Percentiles rank a stretch among this genome's conserved stretches.
Conservation (phyloP, 1,140 invertebrate genomes). For the Hylyphantes graminicola region DNA sequence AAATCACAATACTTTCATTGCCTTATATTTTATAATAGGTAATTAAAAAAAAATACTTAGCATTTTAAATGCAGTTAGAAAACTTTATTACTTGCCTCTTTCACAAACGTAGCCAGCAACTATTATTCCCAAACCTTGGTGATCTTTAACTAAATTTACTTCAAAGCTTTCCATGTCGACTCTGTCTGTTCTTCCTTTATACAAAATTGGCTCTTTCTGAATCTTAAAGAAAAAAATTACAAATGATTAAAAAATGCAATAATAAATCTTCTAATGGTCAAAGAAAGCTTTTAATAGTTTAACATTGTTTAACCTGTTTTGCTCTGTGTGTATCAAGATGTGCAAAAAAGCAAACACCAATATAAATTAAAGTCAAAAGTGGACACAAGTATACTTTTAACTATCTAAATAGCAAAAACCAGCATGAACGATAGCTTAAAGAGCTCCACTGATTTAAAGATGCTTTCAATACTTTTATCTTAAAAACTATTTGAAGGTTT, state of each 20-base stretch:
- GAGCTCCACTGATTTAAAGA: too few relatives aligned
- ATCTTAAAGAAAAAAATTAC: not conserved
- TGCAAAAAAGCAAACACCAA: not conserved
- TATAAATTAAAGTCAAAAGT: not conserved
- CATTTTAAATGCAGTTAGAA: not conserved
- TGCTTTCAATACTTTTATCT: too few relatives aligned
- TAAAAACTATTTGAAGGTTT: too few relatives aligned
- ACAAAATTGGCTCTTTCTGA: conserved; percentile 31
- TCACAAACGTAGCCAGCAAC: conserved; percentile 96
- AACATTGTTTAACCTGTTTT: not conserved
- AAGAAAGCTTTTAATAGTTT: not conserved
- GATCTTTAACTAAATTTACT: conserved; percentile 93
- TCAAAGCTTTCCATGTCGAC: conserved; percentile 95
- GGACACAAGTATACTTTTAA: not conserved
- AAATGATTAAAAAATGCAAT: too few relatives aligned
- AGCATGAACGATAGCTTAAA: too few relatives aligned
- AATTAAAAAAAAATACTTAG: too few relatives aligned
- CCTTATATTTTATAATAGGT: too few relatives aligned
- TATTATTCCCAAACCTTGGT: conserved; percentile 96
- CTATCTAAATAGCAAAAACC: too few relatives aligned
- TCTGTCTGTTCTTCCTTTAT: conserved; percentile 69
- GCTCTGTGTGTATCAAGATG: not conserved
- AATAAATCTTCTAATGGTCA: too few relatives aligned
- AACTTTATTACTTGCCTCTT: conserved; percentile 73
- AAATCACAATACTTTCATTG: too few relatives aligned